These are phyloP conservation scores for Actinemys pallida DNA, from an alignment of 2,113 vertebrate genomes.

Conservation along the genomic window DNA sequence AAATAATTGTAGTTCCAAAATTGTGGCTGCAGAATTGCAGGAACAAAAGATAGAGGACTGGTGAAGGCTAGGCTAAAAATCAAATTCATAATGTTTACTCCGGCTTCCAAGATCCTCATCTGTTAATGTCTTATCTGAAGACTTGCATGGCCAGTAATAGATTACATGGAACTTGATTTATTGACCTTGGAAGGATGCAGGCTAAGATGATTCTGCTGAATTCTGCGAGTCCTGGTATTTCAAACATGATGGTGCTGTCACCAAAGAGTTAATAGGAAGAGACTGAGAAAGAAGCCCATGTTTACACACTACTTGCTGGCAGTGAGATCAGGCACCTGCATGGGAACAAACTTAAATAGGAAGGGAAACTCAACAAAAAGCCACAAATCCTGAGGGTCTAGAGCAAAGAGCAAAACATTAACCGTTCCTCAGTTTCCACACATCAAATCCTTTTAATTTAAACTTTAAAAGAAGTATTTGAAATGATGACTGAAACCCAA, in stretches of 20 bases:
- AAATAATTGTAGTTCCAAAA: neutral
- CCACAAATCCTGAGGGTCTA: neutral
- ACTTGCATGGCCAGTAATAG: neutral
- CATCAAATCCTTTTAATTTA: neutral
- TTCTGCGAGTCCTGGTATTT: neutral
- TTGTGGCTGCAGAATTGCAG: neutral
- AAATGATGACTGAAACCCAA: neutral
- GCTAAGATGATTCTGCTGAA: neutral
- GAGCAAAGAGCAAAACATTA: conserved; percentile 5
- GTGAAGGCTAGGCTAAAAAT: neutral
- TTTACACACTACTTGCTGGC: neutral
- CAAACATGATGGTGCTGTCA: neutral
- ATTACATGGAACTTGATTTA: neutral
- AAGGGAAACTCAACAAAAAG: conserved; percentile 14
- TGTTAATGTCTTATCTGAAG: neutral
- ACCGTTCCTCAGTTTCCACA: neutral
- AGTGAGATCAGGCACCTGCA: neutral
- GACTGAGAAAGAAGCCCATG: neutral
- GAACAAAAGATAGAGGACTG: neutral
- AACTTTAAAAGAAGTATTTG: conserved; percentile 1
- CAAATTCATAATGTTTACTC: neutral
- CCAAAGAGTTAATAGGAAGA: neutral
- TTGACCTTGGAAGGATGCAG: neutral
- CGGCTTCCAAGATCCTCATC: neutral
- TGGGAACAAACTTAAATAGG: neutral